Evolutionary conservation across 2,113 vertebrate genomes (phyloP).

Genomic region (Hydrolagus affinis): DNA sequence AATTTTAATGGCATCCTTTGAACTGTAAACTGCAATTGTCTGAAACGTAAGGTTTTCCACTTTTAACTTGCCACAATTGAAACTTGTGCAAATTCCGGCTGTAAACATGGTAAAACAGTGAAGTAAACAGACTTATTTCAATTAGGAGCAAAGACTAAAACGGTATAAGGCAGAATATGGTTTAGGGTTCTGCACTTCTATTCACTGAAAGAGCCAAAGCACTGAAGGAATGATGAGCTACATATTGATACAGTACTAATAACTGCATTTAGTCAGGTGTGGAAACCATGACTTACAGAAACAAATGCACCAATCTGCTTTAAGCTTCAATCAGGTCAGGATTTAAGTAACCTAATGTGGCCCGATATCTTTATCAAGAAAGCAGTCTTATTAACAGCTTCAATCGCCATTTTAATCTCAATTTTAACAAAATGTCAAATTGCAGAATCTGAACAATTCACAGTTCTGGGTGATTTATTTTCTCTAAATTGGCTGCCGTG

Average conservation of each 20-base stretch:
- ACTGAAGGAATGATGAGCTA: not conserved
- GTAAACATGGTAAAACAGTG: not conserved
- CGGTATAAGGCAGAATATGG: not conserved
- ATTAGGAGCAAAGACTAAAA: not conserved
- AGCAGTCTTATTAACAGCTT: not conserved
- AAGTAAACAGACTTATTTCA: not conserved
- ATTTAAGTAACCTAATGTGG: not conserved
- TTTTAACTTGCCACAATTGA: not conserved
- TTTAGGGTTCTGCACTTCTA: not conserved
- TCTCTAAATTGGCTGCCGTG: too few relatives aligned
- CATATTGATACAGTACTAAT: not conserved
- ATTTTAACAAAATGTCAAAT: not conserved
- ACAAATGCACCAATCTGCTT: not conserved
- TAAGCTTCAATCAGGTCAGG: not conserved
- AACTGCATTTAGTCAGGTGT: not conserved
- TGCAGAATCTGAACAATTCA: not conserved
- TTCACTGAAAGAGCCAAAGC: not conserved
- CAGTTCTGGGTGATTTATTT: too few relatives aligned
- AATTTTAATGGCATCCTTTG: not conserved
- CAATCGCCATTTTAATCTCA: not conserved
- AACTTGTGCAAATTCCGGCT: not conserved
- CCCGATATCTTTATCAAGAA: not conserved
- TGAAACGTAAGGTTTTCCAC: not conserved
- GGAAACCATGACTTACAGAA: not conserved
- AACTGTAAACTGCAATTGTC: not conserved